A percentile compares a stretch with the other conserved stretches of the same genome.
Conservation (phyloP, 64 coral and sea anemone genomes). For the Montipora sp. region DNA sequence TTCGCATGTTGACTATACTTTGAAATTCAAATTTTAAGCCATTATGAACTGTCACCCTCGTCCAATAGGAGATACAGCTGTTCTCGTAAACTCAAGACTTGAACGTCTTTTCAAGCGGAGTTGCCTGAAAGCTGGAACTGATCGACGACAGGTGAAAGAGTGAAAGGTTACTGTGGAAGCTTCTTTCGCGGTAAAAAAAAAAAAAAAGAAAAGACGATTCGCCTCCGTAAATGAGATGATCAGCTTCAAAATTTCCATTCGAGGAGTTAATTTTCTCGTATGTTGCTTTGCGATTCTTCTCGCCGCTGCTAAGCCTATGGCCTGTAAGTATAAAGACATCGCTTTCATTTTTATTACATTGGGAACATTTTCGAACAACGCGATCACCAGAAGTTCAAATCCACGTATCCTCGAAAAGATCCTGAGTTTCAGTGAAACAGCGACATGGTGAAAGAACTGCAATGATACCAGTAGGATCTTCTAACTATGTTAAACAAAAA, state of each 20-base stretch:
- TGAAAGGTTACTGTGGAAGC: background rate
- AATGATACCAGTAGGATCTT: too few relatives aligned
- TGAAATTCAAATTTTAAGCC: constrained; percentile 49
- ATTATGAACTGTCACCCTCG: constrained; percentile 15
- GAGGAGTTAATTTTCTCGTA: background rate
- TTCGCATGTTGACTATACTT: constrained; percentile 35
- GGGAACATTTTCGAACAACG: constrained; percentile 14
- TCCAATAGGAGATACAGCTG: constrained; percentile 26
- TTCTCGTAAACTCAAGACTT: constrained; percentile 9
- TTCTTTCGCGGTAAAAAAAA: constrained; percentile 12
- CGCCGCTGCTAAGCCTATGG: constrained; percentile 5
- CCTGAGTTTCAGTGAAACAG: constrained; percentile 2
- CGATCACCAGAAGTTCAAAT: too few relatives aligned
- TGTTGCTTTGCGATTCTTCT: constrained; percentile 3
- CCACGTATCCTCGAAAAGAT: background rate
- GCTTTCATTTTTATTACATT: constrained; percentile 1
- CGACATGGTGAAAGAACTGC: background rate
- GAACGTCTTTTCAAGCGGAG: constrained; percentile 26
- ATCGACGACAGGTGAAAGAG: constrained; percentile 9
- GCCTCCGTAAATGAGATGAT: background rate
- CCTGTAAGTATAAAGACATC: constrained; percentile 23
- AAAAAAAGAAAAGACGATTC: background rate
- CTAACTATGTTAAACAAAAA: too few relatives aligned
- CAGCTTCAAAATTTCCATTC: background rate
- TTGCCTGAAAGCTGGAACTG: background rate